Percentiles rank a stretch among this genome's conserved stretches.
Conservation (phyloP, 2,797 vertebrate species). For the Helostoma temminkii region DNA sequence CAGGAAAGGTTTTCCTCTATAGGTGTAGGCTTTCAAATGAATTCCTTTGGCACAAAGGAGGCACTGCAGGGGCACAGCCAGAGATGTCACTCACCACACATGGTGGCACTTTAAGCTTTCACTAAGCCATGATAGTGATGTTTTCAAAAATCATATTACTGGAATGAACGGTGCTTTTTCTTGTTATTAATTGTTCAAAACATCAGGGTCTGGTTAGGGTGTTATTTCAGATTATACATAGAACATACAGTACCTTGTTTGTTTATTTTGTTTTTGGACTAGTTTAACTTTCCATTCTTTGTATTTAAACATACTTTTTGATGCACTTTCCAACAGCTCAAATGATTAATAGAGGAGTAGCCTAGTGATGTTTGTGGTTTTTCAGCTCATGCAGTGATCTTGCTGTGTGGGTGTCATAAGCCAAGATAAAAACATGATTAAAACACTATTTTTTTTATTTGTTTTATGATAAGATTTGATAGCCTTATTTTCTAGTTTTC, state of each 20-base stretch:
- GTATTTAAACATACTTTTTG: constrained; percentile 37
- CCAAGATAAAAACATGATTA: constrained; percentile 41
- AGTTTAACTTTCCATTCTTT: constrained; percentile 15
- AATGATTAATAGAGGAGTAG: constrained; percentile 60
- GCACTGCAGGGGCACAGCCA: constrained; percentile 46
- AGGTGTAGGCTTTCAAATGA: constrained; percentile 47
- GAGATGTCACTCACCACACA: constrained; percentile 65
- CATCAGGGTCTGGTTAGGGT: background rate
- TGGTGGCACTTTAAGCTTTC: constrained; percentile 53
- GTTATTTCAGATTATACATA: constrained; percentile 10
- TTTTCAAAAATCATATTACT: constrained; percentile 35
- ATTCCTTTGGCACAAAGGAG: constrained; percentile 42
- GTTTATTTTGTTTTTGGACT: constrained; percentile 20
- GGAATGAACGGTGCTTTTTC: constrained; percentile 20
- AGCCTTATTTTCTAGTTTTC: background rate
- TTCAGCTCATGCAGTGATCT: constrained; percentile 46
- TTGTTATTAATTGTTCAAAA: too few relatives aligned
- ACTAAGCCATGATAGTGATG: constrained; percentile 50
- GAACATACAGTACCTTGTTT: background rate
- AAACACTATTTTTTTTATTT: too few relatives aligned
- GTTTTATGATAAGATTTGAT: background rate
- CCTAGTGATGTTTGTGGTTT: constrained; percentile 63
- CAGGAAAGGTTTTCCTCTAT: constrained; percentile 23
- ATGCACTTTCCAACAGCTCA: constrained; percentile 49
- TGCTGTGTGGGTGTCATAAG: constrained; percentile 45